phyloP scores from a whole-genome alignment of 2,113 vertebrate genomes.

The Plecturocebus donacophilus region DNA sequence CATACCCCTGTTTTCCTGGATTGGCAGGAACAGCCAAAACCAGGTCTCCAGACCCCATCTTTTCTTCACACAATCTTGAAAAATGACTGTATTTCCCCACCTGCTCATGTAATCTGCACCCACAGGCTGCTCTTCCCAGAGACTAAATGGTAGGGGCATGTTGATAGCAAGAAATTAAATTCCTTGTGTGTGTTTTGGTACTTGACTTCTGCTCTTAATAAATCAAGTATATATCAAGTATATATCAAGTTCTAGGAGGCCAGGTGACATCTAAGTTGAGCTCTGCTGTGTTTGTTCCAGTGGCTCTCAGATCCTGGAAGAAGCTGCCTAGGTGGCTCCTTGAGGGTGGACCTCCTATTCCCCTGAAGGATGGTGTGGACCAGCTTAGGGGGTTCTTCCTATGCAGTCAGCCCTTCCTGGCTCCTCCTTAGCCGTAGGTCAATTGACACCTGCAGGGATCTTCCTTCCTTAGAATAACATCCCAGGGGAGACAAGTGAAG shows the following conservation, averaged over 20 bases:
- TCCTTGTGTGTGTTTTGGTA: not conserved
- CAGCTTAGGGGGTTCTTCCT: not conserved
- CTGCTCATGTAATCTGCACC: not conserved
- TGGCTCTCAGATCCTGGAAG: not conserved
- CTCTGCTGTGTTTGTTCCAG: not conserved
- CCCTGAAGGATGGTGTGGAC: not conserved
- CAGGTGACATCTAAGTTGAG: not conserved
- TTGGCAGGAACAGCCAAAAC: not conserved
- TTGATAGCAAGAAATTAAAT: not conserved
- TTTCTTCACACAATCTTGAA: not conserved
- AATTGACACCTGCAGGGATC: not conserved
- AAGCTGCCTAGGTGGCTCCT: not conserved
- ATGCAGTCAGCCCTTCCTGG: not conserved
- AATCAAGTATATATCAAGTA: not conserved
- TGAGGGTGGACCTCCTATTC: not conserved
- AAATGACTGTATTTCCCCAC: not conserved
- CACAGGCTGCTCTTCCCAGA: not conserved
- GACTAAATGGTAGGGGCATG: not conserved
- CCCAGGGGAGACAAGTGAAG: not conserved
- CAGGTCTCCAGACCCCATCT: not conserved
- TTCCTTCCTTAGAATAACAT: not conserved
- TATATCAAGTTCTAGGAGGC: not conserved
- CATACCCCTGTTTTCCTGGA: not conserved
- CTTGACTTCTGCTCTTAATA: slow-evolving; percentile 19
- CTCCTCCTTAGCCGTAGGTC: not conserved